Evolutionary conservation across 2,888 invertebrate genomes (phyloP).

Genomic region (Nemotelus nigrinus): DNA sequence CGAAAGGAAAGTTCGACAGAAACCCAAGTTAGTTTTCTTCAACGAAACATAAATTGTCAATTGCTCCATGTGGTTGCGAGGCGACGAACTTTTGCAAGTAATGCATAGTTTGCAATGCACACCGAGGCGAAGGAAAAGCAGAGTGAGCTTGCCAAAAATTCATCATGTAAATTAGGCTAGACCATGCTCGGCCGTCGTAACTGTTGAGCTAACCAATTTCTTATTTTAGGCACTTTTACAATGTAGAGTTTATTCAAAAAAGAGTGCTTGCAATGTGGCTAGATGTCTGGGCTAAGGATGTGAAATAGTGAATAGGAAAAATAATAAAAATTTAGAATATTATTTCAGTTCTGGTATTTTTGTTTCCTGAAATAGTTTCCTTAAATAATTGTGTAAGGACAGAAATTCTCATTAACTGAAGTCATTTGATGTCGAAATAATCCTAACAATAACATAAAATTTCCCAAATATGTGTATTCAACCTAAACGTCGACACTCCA

Average conservation of each 20-base stretch:
- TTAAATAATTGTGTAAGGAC: too few relatives aligned
- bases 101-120: background rate
- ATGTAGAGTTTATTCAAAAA: background rate
- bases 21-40: background rate
- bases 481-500: too few relatives aligned
- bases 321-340: too few relatives aligned
- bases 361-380: too few relatives aligned
- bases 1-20: background rate
- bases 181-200: conserved; percentile 1
- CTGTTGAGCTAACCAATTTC: background rate
- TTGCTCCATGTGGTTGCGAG: conserved; percentile 1
- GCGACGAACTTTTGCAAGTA: conserved; percentile 7
- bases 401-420: too few relatives aligned
- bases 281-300: too few relatives aligned
- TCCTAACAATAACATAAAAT: too few relatives aligned
- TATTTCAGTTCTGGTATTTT: too few relatives aligned
- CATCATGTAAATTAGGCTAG: conserved; percentile 26
- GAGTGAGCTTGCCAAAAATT: conserved; percentile 4
- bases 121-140: background rate
- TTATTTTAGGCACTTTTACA: background rate
- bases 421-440: too few relatives aligned
- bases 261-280: too few relatives aligned
- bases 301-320: too few relatives aligned
- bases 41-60: conserved; percentile 34
- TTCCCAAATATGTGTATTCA: too few relatives aligned